Base-by-base conservation (phyloP, 53 echinoderm and acorn worm genomes). In the Mesocentrotus franciscanus region DNA sequence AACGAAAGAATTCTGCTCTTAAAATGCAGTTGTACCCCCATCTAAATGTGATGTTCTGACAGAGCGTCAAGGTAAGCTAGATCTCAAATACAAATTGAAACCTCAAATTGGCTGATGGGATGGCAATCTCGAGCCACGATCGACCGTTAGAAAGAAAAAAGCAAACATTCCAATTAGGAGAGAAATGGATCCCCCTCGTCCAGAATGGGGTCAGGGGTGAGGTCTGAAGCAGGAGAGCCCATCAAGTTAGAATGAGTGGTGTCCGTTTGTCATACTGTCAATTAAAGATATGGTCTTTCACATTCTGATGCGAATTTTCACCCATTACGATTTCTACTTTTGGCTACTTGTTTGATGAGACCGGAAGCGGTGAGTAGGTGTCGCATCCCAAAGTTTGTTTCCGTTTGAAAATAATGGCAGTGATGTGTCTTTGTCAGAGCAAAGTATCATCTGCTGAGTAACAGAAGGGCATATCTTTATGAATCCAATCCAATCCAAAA, bases 81-180 rank as follows among this genome's bases (percentile, higher is more conserved):
- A 81, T 42, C 11, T 42, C 81, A 33, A 81, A 18, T 33, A 20
- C 36, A 81, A 81, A 81, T 81, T 81, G 81, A 81, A 81, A 81
- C 81, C 81, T 39, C 81, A 81, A 42, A 81, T 81, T 81, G 81
- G 81, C 81, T 42, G 81, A 81, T 81, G 20, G 81, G 81, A 81
- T 8, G 20, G 81, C 81, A 81, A 81, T 81, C 81, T 81, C 81
- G 15, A 81, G 42, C 42, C 42, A 74, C 42, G 39, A 81, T 81
- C 79, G 16, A 39, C 1, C 3, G 39, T 39, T 39, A 4, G 18
- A 27, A 16, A 36, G 39, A 81, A 81, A 81, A 81, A 20, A 18
- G 36, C 81, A 39, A 81, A 42, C 42, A 81, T 81, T 81, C 42
- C 81, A 81, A 81, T 81, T 81, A 81, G 39, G 81, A 22, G 8